Base-by-base conservation (phyloP, 2,888 invertebrate species). In the Heteropelma amictum region DNA sequence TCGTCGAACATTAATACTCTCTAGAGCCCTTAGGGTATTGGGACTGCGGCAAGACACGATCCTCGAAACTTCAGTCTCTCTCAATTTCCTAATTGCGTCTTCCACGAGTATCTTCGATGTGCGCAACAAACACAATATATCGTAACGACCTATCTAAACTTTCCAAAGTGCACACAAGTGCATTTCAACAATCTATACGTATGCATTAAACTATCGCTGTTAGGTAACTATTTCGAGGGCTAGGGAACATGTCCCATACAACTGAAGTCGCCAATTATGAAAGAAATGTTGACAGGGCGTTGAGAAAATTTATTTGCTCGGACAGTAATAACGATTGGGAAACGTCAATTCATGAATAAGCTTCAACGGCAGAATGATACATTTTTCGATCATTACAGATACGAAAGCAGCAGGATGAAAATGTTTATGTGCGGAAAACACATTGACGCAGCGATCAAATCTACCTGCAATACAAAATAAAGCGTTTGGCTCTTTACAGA, bases 1-100 rank as follows among this genome's bases (percentile, higher is more conserved):
- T 42, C 56, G 28, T 63, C 51, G 60, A 70, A 38, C 70, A 47
- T 65, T 74, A 53, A 74, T 60, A 40, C 70, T 65, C 56, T 26
- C 17, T 30, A 26, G 17, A 54, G 6, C 12, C 69, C 65, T 70
- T 40, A 60, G 47, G 65, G 61, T 30, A 38, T 68, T 72, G 30
- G 54, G 40, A 68, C 42, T 45, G 49, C 58, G 42, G 35, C 69
- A 49, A 64, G 53, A 54, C 33, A 12, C 21, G 12, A 53, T 47
- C 42, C 35, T 33, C 30, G 60, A 74, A 74, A 74, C 58, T 70
- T 60, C 60, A 26, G 38, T 40, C 23, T 68, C 49, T 38, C n/a
- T 23, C 17, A 8, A 10, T 38, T 60, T 70, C 54, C 40, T 60
- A 70, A 65, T 75, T 61, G 49, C 56, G 30, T 14, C 35, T 10